Base-by-base conservation (phyloP, 2,113 vertebrate species). In the Theristicus caerulescens region DNA sequence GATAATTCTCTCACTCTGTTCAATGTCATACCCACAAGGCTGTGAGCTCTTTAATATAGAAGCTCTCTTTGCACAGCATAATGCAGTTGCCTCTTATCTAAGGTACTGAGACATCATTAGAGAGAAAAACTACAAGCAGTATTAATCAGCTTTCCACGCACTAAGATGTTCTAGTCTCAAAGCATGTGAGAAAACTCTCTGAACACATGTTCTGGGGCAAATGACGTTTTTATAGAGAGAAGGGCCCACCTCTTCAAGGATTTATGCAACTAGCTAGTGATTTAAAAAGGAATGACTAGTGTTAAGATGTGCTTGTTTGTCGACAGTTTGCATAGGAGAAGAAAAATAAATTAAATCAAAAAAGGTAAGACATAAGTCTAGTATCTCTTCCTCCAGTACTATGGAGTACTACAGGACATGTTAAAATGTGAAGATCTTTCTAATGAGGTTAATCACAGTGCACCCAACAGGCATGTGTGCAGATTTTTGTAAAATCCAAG, bases 381-480 rank as follows among this genome's bases (percentile, higher is more conserved):
- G 9, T 19, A 25, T 11, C 13, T 36, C 17, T 69, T 80, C 16
- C 29, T 79, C n/a, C 26, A 69, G 26, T 38, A 59, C 22, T 14
- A 6, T 1, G 2, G 24, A 44, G 9, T 57, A 36, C 24, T 58
- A 24, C 7, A 52, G 76, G 38, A 27, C 5, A 14, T 31, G n/a
- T 47, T n/a, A 55, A 91, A 93, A 55, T 18, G 15, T 67, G 44
- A 72, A 51, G 42, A 82, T 49, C 4, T 52, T 93, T 74, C n/a
- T 44, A 58, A 25, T 44, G 8, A 85, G 15, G 7, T 42, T 92
- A 61, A n/a, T 69, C 36, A 59, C 20, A 76, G 19, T 8, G 19
- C 16, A 52, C 5, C 3, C 52, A 78, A 31, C 15, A 69, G 15
- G 13, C 10, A 44, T 1, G 3, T 1, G 0, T n/a, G 36, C 8